These are phyloP conservation scores for Lithobius niger DNA, from an alignment of 1,140 invertebrate genomes.

Conservation along the genomic window DNA sequence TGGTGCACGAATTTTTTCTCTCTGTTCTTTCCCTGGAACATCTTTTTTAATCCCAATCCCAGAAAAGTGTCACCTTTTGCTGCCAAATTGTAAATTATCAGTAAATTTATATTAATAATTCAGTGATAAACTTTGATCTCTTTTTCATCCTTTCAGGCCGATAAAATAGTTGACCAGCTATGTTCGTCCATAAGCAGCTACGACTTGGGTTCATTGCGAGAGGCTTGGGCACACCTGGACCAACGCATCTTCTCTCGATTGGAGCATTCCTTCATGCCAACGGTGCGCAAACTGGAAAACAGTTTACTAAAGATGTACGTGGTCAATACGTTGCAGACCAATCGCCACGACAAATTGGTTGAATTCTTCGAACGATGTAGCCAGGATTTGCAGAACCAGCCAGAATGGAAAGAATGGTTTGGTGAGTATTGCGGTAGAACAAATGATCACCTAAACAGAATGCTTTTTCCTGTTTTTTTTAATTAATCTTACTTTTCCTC, in stretches of 20 bases:
- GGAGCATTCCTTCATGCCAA: slow-evolving; percentile 63
- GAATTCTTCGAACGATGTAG: slow-evolving; percentile 86
- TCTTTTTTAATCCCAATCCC: neutral
- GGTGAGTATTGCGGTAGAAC: slow-evolving; percentile 45
- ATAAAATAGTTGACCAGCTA: slow-evolving; percentile 80
- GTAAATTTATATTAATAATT: neutral
- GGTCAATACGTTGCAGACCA: slow-evolving; percentile 65
- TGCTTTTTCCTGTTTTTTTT: no score
- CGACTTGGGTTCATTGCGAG: slow-evolving; percentile 59
- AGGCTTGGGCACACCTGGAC: slow-evolving; percentile 78
- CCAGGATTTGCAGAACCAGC: slow-evolving; percentile 68
- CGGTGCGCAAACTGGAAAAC: slow-evolving; percentile 74
- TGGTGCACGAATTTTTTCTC: no score
- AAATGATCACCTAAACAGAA: no score
- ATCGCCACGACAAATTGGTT: slow-evolving; percentile 65
- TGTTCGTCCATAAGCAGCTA: slow-evolving; percentile 58
- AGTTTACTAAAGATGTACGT: slow-evolving; percentile 79
- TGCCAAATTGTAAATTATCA: neutral
- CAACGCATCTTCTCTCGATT: slow-evolving; percentile 69
- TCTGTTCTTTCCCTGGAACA: no score
- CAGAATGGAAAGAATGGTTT: slow-evolving; percentile 96
- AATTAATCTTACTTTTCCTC: no score
- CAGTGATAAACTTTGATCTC: neutral
- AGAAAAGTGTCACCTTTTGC: neutral
- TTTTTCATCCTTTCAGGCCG: slow-evolving; percentile 44